These are phyloP conservation scores for Sphaerodactylus townsendi DNA, from an alignment of 2,113 vertebrate species.

Conservation along the genomic window DNA sequence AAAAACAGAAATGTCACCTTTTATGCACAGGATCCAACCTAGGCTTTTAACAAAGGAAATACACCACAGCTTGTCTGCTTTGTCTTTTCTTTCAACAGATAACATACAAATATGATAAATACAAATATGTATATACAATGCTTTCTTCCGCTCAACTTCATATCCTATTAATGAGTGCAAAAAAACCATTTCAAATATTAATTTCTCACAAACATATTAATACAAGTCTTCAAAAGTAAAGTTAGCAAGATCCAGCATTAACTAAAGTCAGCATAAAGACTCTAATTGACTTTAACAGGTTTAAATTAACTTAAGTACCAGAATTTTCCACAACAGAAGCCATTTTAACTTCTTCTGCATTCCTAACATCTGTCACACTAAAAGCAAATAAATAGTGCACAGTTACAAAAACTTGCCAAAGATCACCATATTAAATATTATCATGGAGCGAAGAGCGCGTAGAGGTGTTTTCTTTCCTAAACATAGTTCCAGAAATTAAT, in stretches of 20 bases:
- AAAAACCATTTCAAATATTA: constrained; percentile 18
- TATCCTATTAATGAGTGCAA: not conserved
- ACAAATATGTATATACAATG: not conserved
- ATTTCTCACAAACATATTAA: constrained; percentile 7
- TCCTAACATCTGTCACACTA: constrained; percentile 28
- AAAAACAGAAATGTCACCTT: no score
- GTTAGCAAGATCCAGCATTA: no score
- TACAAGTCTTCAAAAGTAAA: constrained; percentile 3
- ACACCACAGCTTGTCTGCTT: not conserved
- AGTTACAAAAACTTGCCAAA: constrained; percentile 34
- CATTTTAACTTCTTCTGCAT: constrained; percentile 21
- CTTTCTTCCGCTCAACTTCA: not conserved
- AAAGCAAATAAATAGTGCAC: constrained; percentile 23
- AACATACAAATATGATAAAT: not conserved
- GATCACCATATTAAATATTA: not conserved
- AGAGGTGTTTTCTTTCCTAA: constrained; percentile 5
- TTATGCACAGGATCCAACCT: not conserved
- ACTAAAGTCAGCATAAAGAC: constrained; percentile 4
- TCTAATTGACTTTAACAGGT: not conserved
- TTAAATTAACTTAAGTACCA: not conserved
- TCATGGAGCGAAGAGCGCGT: not conserved
- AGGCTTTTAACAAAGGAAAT: not conserved
- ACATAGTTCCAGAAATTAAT: not conserved
- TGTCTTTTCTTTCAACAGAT: not conserved
- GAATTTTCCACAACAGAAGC: not conserved